Evolutionary conservation across 2,888 invertebrate genomes (phyloP).

Genomic region (Pteria penguin): DNA sequence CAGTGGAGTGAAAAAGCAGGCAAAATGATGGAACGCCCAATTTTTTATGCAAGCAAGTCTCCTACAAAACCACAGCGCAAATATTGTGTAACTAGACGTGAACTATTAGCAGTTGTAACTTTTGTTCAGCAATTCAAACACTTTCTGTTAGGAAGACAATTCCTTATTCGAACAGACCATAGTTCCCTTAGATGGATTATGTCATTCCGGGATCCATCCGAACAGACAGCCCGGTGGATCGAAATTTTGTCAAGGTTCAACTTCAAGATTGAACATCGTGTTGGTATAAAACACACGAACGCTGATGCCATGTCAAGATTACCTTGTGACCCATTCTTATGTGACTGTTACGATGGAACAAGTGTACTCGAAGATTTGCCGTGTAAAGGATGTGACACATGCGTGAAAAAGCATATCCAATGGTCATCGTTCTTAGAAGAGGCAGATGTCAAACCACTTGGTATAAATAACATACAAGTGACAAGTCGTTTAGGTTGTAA

Average conservation of each 20-base stretch:
- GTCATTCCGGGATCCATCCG: slow-evolving; percentile 34
- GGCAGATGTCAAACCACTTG: slow-evolving; percentile 31
- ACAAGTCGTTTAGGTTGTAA: too few species aligned
- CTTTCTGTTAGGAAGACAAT: slow-evolving; percentile 33
- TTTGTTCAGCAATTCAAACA: slow-evolving; percentile 41
- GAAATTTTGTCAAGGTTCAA: slow-evolving; percentile 37
- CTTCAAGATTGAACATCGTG: slow-evolving; percentile 40
- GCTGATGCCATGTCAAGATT: slow-evolving; percentile 38
- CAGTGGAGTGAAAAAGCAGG: slow-evolving; percentile 28
- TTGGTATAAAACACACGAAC: slow-evolving; percentile 40
- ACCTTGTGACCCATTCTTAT: slow-evolving; percentile 39
- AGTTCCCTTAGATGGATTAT: slow-evolving; percentile 40
- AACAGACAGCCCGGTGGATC: slow-evolving; percentile 40
- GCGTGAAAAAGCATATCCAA: slow-evolving; percentile 29
- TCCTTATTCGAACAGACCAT: slow-evolving; percentile 30
- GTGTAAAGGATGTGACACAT: slow-evolving; percentile 39
- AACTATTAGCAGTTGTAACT: slow-evolving; percentile 44
- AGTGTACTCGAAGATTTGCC: slow-evolving; percentile 35
- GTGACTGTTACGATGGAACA: slow-evolving; percentile 39
- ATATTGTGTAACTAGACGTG: slow-evolving; percentile 45
- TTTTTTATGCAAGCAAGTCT: slow-evolving; percentile 46
- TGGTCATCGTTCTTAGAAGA: slow-evolving; percentile 26
- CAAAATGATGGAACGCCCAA: slow-evolving; percentile 34
- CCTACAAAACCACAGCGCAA: slow-evolving; percentile 31
- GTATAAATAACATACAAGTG: background rate